These are phyloP conservation scores for Delichon dasypus DNA, from an alignment of 2,797 vertebrate genomes.

Conservation along the genomic window DNA sequence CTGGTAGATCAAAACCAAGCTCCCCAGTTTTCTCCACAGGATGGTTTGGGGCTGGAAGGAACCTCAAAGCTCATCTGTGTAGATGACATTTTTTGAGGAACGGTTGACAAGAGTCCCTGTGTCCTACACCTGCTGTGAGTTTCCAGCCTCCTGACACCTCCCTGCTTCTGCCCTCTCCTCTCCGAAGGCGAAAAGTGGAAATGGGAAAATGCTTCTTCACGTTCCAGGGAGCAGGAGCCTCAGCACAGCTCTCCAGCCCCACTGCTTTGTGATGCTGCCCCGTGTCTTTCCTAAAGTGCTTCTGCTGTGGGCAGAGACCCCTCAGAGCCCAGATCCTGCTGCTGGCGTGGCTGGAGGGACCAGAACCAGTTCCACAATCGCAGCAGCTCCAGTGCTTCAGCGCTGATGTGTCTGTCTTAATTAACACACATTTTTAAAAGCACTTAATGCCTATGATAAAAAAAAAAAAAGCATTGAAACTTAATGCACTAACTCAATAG, in stretches of 20 bases:
- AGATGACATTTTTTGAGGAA: background rate
- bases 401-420: constrained; percentile 24
- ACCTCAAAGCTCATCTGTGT: background rate
- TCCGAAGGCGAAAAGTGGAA: accelerated
- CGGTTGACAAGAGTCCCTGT: accelerated
- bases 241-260: background rate
- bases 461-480: background rate
- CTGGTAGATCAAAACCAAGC: background rate
- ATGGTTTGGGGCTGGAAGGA: background rate
- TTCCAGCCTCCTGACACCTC: background rate
- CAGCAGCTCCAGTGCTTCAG: background rate
- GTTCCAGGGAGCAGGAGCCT: background rate
- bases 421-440: constrained; percentile 34
- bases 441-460: constrained; percentile 8
- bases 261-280: too few species aligned
- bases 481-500: constrained; percentile 4
- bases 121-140: accelerated
- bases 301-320: background rate
- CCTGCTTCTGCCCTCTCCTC: background rate
- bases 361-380: background rate
- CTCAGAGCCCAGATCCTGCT: background rate
- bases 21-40: background rate
- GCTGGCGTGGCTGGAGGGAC: background rate
- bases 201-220: accelerated
- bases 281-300: too few species aligned